Base-by-base conservation (phyloP, 2,113 vertebrate genomes). In the Hippocampus zosterae region DNA sequence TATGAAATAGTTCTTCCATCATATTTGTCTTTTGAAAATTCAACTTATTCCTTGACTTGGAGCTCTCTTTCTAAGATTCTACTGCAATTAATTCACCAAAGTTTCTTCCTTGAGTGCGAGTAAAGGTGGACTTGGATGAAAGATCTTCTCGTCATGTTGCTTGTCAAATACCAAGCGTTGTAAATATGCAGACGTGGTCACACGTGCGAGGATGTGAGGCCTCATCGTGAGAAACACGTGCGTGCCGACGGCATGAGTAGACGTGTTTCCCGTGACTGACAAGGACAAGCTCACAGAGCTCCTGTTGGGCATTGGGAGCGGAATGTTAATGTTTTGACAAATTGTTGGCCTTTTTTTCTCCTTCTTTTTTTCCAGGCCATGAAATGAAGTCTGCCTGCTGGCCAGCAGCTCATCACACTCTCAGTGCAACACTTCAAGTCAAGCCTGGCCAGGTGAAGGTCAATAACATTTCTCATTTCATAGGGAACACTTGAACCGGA, bases 401-500 rank as follows among this genome's bases (percentile, higher is more conserved):
- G 79, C 79, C 78, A 81, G 77, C 78, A 83, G 81, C 76, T 77
- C 85, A 81, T 85, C 81, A 85, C 87, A 81, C 83, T 81, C 78
- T 84, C 87, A 80, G 76, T 73, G 72, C 55, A 73, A 73, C 78
- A 81, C 85, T 85, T 84, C 81, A 84, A 77, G 81, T 87, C 82
- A 76, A 85, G 68, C 72, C 71, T 80, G 77, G 81, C 83, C 88
- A 90, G 85, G 86, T 88, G 85, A 86, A 81, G 79, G 82, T 73
- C 84, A 89, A 85, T 75, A 85, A 53, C 83, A 88, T 88, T 88
- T 82, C 86, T 84, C 84, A 74, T 85, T 86, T 89, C 87, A 86
- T 88, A 7, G 78, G 80, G 69, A 87, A 83, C 72, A 73, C 82
- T 90, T 85, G 81, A 88, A 88, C 85, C 84, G 84, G 74, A 78